phyloP scores from a whole-genome alignment of 2,797 vertebrate species.

The Sebastolobus altivelis region DNA sequence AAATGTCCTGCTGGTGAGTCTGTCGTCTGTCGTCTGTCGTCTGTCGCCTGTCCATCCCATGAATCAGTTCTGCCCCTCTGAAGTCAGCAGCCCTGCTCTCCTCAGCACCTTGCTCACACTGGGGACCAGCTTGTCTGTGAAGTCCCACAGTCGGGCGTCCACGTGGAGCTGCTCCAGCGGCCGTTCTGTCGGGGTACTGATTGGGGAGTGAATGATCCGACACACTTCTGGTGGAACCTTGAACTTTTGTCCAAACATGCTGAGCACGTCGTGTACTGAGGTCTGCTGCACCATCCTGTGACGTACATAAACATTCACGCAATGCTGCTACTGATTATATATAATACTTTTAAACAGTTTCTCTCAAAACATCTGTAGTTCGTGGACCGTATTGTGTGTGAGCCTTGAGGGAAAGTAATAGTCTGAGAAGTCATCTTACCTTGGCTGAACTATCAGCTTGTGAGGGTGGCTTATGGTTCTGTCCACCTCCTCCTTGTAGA shows the following conservation, averaged over 20 bases:
- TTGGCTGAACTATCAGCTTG: constrained; percentile 68
- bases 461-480: constrained; percentile 8
- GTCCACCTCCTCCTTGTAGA: constrained; percentile 58
- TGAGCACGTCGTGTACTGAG: constrained; percentile 17
- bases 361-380: neutral
- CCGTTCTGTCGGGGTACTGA: neutral
- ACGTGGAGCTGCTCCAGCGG: neutral
- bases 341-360: neutral
- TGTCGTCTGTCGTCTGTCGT: neutral
- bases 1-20: no score
- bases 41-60: neutral
- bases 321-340: neutral
- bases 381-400: neutral
- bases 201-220: constrained; percentile 7
- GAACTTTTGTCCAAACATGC: neutral
- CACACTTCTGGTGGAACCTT: constrained; percentile 1
- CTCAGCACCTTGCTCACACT: neutral
- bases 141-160: constrained; percentile 29
- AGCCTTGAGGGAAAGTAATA: no score
- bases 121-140: constrained; percentile 16
- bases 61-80: neutral
- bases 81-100: neutral
- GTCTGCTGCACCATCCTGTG: constrained; percentile 16
- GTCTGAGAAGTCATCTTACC: constrained; percentile 24
- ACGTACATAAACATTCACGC: neutral